These are phyloP conservation scores for Lagorchestes hirsutus DNA, from an alignment of 2,797 vertebrate species.

Conservation along the genomic window DNA sequence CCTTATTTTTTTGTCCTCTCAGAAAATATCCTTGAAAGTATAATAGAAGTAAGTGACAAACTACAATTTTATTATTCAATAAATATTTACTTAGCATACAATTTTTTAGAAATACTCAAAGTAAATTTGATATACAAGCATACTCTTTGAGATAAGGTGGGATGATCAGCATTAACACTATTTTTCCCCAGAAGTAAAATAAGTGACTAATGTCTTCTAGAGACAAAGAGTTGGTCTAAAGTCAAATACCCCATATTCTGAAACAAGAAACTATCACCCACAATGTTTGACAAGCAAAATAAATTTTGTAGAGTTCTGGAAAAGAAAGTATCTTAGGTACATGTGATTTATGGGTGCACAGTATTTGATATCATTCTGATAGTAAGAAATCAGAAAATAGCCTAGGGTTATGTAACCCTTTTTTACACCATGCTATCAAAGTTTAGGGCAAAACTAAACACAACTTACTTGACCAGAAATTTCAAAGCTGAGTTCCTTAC, in stretches of 20 bases:
- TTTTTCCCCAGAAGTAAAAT: slow-evolving; percentile 33
- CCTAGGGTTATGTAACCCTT: slow-evolving; percentile 45
- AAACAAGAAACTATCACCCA: background rate
- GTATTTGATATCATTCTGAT: background rate
- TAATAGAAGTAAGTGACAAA: slow-evolving; percentile 12
- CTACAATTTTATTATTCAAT: slow-evolving; percentile 35
- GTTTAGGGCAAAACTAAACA: slow-evolving; percentile 66
- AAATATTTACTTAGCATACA: background rate
- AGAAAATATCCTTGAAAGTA: slow-evolving; percentile 36
- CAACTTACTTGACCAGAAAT: slow-evolving; percentile 69
- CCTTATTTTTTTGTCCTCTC: background rate
- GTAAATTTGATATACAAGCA: slow-evolving; percentile 45
- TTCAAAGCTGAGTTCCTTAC: slow-evolving; percentile 74
- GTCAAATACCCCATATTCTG: slow-evolving; percentile 37
- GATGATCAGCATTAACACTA: slow-evolving; percentile 29
- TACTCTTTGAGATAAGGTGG: slow-evolving; percentile 34
- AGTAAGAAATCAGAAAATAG: slow-evolving; percentile 43
- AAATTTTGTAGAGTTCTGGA: background rate
- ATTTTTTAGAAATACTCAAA: background rate
- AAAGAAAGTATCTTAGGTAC: background rate
- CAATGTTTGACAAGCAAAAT: slow-evolving; percentile 23
- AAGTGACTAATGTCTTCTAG: slow-evolving; percentile 43
- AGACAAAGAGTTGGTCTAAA: background rate
- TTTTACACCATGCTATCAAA: slow-evolving; percentile 53
- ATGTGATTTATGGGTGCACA: background rate